phyloP scores from a whole-genome alignment of 2,888 invertebrate genomes.

The Ectemnius lituratus region DNA sequence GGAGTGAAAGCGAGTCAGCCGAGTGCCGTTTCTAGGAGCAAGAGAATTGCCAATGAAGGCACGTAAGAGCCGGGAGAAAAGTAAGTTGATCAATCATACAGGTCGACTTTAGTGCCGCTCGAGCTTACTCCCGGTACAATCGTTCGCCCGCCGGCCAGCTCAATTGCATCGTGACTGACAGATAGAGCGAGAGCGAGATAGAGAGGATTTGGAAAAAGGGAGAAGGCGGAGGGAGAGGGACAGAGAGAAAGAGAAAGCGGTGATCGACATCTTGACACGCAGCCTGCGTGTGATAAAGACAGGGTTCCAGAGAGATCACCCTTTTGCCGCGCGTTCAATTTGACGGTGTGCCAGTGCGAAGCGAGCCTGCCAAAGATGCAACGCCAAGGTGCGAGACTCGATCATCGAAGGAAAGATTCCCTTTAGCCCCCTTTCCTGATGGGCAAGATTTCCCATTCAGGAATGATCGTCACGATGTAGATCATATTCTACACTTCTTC shows the following conservation, averaged over 20 bases:
- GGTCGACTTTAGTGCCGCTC: constrained; percentile 70
- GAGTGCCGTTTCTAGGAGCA: background rate
- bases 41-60: constrained; percentile 57
- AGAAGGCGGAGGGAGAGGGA: constrained; percentile 16
- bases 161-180: background rate
- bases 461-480: too few relatives aligned
- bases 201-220: background rate
- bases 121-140: constrained; percentile 61
- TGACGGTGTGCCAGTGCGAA: constrained; percentile 35
- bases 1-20: too few relatives aligned
- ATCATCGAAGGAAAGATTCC: constrained; percentile 42
- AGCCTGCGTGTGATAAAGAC: constrained; percentile 22
- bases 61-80: constrained; percentile 73
- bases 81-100: constrained; percentile 65
- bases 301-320: constrained; percentile 36
- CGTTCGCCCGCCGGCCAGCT: constrained; percentile 39
- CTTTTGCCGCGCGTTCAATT: constrained; percentile 26
- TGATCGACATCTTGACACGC: background rate
- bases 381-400: constrained; percentile 60
- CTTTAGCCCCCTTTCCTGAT: background rate
- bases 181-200: constrained; percentile 15
- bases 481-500: too few relatives aligned
- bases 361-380: constrained; percentile 55
- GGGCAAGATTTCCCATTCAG: too few relatives aligned
- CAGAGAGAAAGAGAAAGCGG: constrained; percentile 19